Evolutionary conservation across 2,113 vertebrate species (phyloP), one percentile per base, ranked within the genome.

Genomic region (Taxidea taxus): DNA sequence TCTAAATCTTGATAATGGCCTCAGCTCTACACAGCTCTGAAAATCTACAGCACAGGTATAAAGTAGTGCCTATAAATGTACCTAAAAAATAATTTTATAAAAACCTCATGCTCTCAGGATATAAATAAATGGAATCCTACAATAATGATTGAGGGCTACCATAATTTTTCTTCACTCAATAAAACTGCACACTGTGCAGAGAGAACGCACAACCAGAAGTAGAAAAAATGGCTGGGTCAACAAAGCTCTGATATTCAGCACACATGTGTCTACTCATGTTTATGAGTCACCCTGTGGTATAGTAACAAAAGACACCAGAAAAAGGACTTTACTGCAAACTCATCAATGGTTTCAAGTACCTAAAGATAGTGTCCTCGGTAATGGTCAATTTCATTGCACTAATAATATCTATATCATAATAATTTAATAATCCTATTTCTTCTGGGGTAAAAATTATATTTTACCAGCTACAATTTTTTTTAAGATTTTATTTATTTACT

Each of bases 141-240:
- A 98, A 77, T 37, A 92, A 89, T 0, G 4, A 97, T 0, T 81
- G 77, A 98, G 97, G 60, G 66, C 94, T 84, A 95, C 66, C 49
- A 92, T 70, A 94, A 97, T 66, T 95, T 94, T 94, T 64, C 54
- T 95, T 97, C n/a, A 90, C 77, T 95, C 82, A 97, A 91, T 39
- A 98, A 94, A 98, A 89, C 91, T 44, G 37, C 85, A 95, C 14
- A 80, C 3, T 86, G 34, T 49, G 86, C 74, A 96, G 27, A 92
- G 39, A 98, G 97, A 97, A 98, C 51, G 88, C 42, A 80, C 29
- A 62, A 34, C 0, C 90, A 92, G 87, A 97, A 96, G 85, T 49
- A 2, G 92, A 91, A 92, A 91, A 96, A 84, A 96, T 60, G 85
- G 77, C 58, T 27, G 72, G 54, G 54, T 95, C 90, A 98, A 95